These are phyloP conservation scores for Helobdella robusta DNA, from an alignment of 2,888 invertebrate species.

Conservation along the genomic window DNA sequence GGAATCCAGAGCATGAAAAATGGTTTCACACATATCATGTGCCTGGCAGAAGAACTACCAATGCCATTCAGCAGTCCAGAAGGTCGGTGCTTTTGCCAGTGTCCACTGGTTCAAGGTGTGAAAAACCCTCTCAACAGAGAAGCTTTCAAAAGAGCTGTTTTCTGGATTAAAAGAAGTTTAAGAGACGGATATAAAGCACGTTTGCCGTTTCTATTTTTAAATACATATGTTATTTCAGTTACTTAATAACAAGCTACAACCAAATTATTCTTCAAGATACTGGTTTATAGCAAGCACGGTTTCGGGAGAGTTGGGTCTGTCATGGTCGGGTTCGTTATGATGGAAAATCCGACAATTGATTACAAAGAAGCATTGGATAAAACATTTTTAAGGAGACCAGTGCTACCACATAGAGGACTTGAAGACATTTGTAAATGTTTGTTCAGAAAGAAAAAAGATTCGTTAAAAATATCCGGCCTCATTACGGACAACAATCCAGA, in stretches of 20 bases:
- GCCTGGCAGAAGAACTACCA: conserved; percentile 9
- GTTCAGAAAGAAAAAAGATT: too few species aligned
- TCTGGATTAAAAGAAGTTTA: conserved; percentile 21
- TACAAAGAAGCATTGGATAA: conserved; percentile 19
- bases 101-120: conserved; percentile 12
- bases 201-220: neutral
- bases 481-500: too few species aligned
- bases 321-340: conserved; percentile 19
- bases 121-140: conserved; percentile 2
- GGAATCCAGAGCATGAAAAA: conserved; percentile 2
- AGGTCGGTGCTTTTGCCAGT: conserved; percentile 9
- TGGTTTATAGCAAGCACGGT: conserved; percentile 26
- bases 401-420: conserved; percentile 20
- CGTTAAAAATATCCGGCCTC: too few species aligned
- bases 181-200: conserved; percentile 17
- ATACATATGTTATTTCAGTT: too few species aligned
- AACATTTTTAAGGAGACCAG: conserved; percentile 18
- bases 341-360: conserved; percentile 14
- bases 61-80: conserved; percentile 5
- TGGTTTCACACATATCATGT: conserved; percentile 24
- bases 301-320: conserved; percentile 19
- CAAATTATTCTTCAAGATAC: conserved; percentile 4
- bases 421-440: conserved; percentile 8
- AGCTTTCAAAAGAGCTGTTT: conserved; percentile 11
- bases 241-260: neutral